A percentile compares a stretch with the other conserved stretches of the same genome.
These are phyloP conservation scores for Rhynchophorus ferrugineus DNA, from an alignment of 1,140 invertebrate species.

Conservation along the genomic window DNA sequence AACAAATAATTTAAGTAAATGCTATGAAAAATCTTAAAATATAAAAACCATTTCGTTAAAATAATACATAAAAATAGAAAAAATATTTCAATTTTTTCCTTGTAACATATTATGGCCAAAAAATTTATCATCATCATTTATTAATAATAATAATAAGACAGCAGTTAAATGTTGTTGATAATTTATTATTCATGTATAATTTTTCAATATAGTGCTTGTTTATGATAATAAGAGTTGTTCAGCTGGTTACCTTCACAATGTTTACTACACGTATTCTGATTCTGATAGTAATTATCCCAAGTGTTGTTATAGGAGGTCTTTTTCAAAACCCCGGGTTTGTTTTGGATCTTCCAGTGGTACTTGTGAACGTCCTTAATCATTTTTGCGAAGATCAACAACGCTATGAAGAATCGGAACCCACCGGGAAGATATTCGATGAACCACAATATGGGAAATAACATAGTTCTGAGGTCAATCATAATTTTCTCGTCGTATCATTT, in stretches of 20 bases:
- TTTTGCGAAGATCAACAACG: conserved; percentile 20
- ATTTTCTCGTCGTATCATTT: neutral
- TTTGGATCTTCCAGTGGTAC: conserved; percentile 14
- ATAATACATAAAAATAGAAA: no score
- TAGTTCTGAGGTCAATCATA: conserved; percentile 3
- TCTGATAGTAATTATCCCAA: conserved; percentile 5
- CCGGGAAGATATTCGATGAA: conserved; percentile 26
- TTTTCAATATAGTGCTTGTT: no score
- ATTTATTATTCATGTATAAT: no score
- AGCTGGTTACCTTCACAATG: neutral
- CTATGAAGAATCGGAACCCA: conserved; percentile 24
- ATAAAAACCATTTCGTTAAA: no score
- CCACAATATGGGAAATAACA: conserved; percentile 27
- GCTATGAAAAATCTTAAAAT: no score
- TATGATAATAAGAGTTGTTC: no score
- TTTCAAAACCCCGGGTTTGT: conserved; percentile 12
- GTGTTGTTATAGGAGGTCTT: conserved; percentile 2
- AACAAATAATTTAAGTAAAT: no score
- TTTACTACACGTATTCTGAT: neutral
- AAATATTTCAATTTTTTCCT: no score
- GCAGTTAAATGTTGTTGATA: no score
- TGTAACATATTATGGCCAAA: no score
- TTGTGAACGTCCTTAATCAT: conserved; percentile 25
- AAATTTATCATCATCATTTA: no score
- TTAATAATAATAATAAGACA: no score